Conservation (phyloP, 2,113 vertebrate genomes). For the Protobothrops mucrosquamatus region DNA sequence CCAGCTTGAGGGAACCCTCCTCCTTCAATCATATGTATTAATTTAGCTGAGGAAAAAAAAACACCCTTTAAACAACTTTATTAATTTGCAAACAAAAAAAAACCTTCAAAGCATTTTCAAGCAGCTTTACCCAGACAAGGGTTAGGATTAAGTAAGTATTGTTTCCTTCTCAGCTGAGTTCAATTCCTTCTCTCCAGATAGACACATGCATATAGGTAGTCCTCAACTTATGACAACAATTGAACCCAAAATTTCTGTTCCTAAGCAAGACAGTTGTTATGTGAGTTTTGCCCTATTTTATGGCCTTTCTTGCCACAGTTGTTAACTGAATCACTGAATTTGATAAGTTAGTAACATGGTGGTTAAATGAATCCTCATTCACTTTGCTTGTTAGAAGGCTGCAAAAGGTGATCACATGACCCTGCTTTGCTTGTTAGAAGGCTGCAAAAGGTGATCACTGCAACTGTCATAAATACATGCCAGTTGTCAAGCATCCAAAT, state of each 20-base stretch:
- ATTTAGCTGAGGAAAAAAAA: neutral
- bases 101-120: neutral
- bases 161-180: neutral
- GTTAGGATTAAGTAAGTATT: neutral
- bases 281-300: neutral
- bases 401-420: neutral
- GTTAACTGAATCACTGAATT: neutral
- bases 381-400: neutral
- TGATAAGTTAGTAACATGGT: neutral
- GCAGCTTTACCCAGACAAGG: neutral
- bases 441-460: too few relatives aligned
- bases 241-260: neutral
- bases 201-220: neutral
- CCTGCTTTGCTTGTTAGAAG: too few relatives aligned
- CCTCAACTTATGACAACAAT: neutral
- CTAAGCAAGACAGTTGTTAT: neutral
- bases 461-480: neutral
- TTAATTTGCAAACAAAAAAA: neutral
- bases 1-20: neutral
- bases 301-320: neutral
- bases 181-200: neutral
- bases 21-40: neutral
- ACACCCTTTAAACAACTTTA: neutral
- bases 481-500: neutral
- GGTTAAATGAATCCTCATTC: neutral